Evolutionary conservation across 2,797 vertebrate species (phyloP).

Genomic region (Falco biarmicus): DNA sequence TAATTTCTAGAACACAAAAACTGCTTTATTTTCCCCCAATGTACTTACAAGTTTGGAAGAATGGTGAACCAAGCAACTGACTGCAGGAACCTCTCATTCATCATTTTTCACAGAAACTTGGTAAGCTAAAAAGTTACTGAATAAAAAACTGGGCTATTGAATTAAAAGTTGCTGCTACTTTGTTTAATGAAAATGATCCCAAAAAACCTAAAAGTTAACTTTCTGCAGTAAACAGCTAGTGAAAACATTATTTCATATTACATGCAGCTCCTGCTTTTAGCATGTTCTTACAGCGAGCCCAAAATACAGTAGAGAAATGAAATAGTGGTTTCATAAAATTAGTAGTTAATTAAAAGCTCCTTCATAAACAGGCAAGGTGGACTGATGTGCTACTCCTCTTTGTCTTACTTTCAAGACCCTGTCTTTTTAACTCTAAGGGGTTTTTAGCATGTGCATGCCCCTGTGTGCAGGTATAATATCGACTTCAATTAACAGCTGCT

Average conservation of each 20-base stretch:
- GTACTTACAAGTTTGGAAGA: not conserved
- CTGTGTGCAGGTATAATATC: not conserved
- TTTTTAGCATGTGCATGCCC: fast-evolving
- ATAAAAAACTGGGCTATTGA: not conserved
- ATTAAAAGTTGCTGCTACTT: not conserved
- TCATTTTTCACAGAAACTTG: not conserved
- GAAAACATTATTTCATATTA: not conserved
- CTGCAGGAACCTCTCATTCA: not conserved
- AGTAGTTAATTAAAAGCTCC: not conserved
- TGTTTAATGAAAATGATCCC: not conserved
- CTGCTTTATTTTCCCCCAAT: not conserved
- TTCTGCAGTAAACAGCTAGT: not conserved
- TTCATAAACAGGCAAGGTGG: not conserved
- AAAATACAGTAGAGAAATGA: not conserved
- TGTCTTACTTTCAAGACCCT: not conserved
- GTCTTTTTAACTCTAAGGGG: not conserved
- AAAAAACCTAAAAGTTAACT: not conserved
- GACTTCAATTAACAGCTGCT: not conserved
- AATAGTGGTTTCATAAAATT: not conserved
- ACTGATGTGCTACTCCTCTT: fast-evolving
- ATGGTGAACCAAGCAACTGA: not conserved
- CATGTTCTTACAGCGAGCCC: not conserved
- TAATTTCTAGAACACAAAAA: not conserved
- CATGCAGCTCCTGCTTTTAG: not conserved
- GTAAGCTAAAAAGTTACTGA: not conserved